Base-by-base conservation (phyloP, 2,888 invertebrate species). In the Agriopis leucophaearia region DNA sequence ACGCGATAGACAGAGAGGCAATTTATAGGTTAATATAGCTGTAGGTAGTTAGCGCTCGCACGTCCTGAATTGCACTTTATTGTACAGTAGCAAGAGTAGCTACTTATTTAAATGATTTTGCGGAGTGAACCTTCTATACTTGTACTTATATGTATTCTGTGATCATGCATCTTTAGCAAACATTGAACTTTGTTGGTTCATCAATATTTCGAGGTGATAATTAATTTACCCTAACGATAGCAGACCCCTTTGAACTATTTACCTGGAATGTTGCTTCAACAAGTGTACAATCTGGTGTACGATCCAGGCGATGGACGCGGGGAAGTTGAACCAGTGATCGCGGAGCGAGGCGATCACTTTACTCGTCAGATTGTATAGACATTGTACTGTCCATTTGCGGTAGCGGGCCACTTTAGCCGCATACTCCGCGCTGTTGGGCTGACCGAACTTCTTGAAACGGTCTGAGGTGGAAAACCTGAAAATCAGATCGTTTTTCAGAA, bases 301-400 rank as follows among this genome's bases (percentile, higher is more conserved):
- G 40, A 99, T 95, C 99, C 99, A 99, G 10, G 97, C 96, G 13
- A 99, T 94, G 70, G 97, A 96, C 27, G 97, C 96, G 0, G 99
- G 99, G 89, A 99, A 99, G 83, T 97, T 96, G 75, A 97, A 96
- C 95, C 98, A 97, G 86, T 97, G 97, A 76, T 97, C 97, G 70
- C 96, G 95, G 68, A 99, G 95, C 66, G 97, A 97, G 9, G 95
- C 92, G 57, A 99, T 96, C 86, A 99, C 99, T 78, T 96, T 95
- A 84, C 96, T 96, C 0, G 98, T 96, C 52, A 98, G 95, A 72
- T 96, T 95, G 75, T 96, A 97, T 70, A 99, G 92, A 68, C 97
- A 97, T 72, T 96, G 96, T 18, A 98, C 95, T 0, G 96, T 96
- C 95, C 96, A 97, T 57, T 95, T 95, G 72, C 98, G 95, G 87